Evolutionary conservation across 2,888 invertebrate genomes (phyloP).

Genomic region (Pediacus dermestoides): DNA sequence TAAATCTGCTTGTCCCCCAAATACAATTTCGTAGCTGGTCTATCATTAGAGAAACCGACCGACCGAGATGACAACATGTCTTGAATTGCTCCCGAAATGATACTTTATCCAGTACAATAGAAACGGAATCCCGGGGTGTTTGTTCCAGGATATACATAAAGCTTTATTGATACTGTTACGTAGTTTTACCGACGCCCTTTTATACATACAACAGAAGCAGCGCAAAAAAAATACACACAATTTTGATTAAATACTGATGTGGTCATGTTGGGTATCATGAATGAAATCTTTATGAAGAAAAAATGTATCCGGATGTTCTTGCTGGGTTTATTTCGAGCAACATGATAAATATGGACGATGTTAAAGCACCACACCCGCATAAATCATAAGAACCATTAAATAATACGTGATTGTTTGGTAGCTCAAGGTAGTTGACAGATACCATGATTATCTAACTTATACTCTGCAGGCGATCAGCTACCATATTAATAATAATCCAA

Average conservation of each 20-base stretch:
- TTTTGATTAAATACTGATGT: slow-evolving; percentile 2
- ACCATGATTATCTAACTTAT: slow-evolving; percentile 37
- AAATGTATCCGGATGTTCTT: slow-evolving; percentile 25
- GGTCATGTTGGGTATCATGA: slow-evolving; percentile 8
- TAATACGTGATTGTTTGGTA: slow-evolving; percentile 39
- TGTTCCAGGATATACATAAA: slow-evolving; percentile 31
- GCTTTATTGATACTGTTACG: slow-evolving; percentile 25
- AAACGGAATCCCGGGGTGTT: slow-evolving; percentile 32
- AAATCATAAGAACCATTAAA: slow-evolving; percentile 40
- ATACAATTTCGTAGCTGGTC: slow-evolving; percentile 22
- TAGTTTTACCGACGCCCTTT: slow-evolving; percentile 2
- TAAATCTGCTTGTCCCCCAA: slow-evolving; percentile 23
- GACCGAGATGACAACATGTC: slow-evolving; percentile 32
- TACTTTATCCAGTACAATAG: slow-evolving; percentile 35
- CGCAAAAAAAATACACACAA: background rate
- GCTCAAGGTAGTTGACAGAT: slow-evolving; percentile 42
- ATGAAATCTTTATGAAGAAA: slow-evolving; percentile 18
- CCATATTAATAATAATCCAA: slow-evolving; percentile 30
- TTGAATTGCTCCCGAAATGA: slow-evolving; percentile 36
- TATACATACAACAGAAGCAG: background rate
- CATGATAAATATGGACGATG: slow-evolving; percentile 29
- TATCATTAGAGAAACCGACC: slow-evolving; percentile 32
- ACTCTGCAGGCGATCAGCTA: slow-evolving; percentile 39
- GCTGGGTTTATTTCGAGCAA: slow-evolving; percentile 22
- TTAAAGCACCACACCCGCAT: slow-evolving; percentile 36